These are phyloP conservation scores for Notolabrus celidotus DNA, from an alignment of 2,797 vertebrate species.

Conservation along the genomic window DNA sequence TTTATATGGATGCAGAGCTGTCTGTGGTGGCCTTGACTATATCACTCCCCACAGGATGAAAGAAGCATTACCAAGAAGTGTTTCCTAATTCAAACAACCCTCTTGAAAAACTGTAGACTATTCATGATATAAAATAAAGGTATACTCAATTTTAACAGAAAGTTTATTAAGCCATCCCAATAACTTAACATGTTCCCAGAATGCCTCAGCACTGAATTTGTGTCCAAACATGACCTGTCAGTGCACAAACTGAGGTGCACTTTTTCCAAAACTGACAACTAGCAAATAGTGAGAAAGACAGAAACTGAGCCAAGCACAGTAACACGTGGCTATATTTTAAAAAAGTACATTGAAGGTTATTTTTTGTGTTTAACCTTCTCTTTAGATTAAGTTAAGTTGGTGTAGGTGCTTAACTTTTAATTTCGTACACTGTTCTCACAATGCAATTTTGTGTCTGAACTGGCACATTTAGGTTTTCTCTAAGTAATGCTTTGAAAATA, in stretches of 20 bases:
- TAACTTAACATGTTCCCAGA: constrained; percentile 49
- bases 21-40: constrained; percentile 40
- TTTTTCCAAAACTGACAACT: constrained; percentile 13
- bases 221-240: constrained; percentile 28
- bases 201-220: constrained; percentile 22
- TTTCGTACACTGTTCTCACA: no score
- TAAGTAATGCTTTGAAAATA: background rate
- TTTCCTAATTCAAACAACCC: background rate
- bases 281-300: background rate
- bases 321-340: background rate
- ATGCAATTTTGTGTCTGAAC: no score
- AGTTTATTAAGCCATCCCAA: constrained; percentile 65
- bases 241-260: constrained; percentile 25
- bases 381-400: background rate
- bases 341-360: background rate
- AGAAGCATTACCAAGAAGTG: constrained; percentile 29
- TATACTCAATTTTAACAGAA: constrained; percentile 38
- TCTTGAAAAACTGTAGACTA: background rate
- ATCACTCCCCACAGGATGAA: constrained; percentile 66
- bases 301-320: background rate
- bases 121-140: background rate
- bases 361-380: background rate
- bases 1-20: background rate
- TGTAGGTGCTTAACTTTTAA: no score
- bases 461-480: background rate